Evolutionary conservation across 1,140 invertebrate genomes (phyloP).

Genomic region (Delia radicum): DNA sequence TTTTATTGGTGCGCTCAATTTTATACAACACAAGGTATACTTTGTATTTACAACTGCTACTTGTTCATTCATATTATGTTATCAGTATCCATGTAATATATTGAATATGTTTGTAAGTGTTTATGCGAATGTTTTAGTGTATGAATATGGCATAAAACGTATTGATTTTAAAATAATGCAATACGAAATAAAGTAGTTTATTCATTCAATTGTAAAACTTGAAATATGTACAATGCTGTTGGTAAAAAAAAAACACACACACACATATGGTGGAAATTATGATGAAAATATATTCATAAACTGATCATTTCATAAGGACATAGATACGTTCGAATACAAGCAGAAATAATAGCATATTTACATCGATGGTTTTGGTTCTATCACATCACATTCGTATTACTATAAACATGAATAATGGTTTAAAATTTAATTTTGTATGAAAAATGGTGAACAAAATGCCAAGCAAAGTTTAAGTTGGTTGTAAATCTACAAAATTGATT

Average conservation of each 20-base stretch:
- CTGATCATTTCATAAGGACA: not conserved
- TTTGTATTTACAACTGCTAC: not conserved
- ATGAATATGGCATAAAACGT: not conserved
- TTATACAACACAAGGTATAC: too few species aligned
- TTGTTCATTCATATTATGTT: not conserved
- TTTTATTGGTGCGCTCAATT: too few species aligned
- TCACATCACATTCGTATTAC: too few species aligned
- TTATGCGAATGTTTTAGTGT: not conserved
- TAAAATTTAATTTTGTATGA: too few species aligned
- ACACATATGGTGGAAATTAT: not conserved
- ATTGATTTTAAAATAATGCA: constrained; percentile 5
- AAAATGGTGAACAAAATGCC: too few species aligned
- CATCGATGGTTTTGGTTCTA: too few species aligned
- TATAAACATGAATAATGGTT: not conserved
- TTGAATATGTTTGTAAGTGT: not conserved
- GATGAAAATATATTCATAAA: not conserved
- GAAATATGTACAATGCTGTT: not conserved
- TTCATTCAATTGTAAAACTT: not conserved
- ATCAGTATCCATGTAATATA: not conserved
- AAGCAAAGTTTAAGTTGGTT: too few species aligned
- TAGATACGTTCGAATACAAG: not conserved
- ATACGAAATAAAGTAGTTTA: constrained; percentile 1
- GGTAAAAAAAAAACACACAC: not conserved
- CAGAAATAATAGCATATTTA: not conserved
- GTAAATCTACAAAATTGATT: too few species aligned